Evolutionary conservation across 1,140 invertebrate genomes (phyloP).

Genomic region (Drosophila elegans): DNA sequence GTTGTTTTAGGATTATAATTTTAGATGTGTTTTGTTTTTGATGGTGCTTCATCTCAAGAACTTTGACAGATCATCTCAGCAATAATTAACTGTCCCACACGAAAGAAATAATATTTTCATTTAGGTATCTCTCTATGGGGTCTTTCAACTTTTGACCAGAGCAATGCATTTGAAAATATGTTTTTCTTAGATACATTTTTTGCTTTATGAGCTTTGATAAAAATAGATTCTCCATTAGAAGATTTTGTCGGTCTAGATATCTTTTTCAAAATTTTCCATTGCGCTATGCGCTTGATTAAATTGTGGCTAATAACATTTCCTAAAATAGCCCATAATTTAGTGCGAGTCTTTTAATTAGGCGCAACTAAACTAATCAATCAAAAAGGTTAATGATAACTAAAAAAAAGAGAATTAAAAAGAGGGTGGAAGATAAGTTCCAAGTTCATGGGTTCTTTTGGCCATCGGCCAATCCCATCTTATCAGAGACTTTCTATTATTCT

Average conservation of each 20-base stretch:
- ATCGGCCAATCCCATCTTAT: conserved; percentile 40
- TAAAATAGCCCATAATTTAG: conserved; percentile 3
- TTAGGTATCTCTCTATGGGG: conserved; percentile 48
- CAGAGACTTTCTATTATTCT: conserved; percentile 47
- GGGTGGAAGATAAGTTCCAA: conserved; percentile 31
- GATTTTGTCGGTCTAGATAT: conserved; percentile 4
- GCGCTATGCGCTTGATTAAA: conserved; percentile 15
- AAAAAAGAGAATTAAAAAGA: neutral
- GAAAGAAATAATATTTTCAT: conserved; percentile 1
- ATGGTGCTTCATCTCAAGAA: conserved; percentile 4
- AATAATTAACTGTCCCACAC: conserved; percentile 24
- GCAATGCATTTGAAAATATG: conserved; percentile 46
- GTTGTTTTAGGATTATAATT: conserved; percentile 37
- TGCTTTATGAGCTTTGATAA: conserved; percentile 19
- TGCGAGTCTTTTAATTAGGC: conserved; percentile 41
- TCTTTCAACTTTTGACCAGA: conserved; percentile 41
- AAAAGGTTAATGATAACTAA: conserved; percentile 31
- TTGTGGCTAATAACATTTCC: neutral
- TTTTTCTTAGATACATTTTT: conserved; percentile 28
- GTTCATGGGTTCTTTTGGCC: conserved; percentile 47
- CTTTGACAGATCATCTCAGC: conserved; percentile 13
- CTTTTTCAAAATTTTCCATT: conserved; percentile 44
- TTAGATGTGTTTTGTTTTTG: conserved; percentile 17
- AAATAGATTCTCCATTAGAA: conserved; percentile 49
- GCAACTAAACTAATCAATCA: conserved; percentile 66